Evolutionary conservation across 2,888 invertebrate genomes (phyloP).

Genomic region (Eurois occulta): DNA sequence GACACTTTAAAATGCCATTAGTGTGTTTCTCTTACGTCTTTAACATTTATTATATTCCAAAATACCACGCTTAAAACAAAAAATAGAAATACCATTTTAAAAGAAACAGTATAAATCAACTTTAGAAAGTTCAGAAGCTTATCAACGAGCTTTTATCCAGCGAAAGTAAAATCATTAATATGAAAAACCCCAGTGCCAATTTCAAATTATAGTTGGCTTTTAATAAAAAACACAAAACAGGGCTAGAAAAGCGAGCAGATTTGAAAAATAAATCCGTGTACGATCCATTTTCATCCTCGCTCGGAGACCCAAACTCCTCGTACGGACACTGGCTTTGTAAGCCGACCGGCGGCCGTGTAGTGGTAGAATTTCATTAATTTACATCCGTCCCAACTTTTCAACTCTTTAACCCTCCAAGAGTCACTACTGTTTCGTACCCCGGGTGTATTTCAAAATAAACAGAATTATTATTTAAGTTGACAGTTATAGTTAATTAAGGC

Average conservation of each 20-base stretch:
- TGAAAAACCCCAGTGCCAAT: background rate
- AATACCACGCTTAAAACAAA: background rate
- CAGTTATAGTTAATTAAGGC: conserved; percentile 36
- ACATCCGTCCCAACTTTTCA: conserved; percentile 80
- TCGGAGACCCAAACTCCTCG: conserved; percentile 55
- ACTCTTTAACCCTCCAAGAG: conserved; percentile 70
- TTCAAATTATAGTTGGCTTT: background rate
- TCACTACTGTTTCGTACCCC: conserved; percentile 76
- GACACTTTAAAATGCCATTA: background rate
- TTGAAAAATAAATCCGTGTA: conserved; percentile 6
- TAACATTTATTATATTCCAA: background rate
- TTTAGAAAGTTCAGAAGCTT: background rate
- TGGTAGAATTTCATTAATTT: conserved; percentile 86
- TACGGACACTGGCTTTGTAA: conserved; percentile 74
- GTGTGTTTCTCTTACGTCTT: background rate
- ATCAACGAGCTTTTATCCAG: background rate
- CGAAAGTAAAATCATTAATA: background rate
- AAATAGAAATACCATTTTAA: background rate
- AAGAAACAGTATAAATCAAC: background rate
- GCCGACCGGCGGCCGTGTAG: conserved; percentile 68
- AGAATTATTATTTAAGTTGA: conserved; percentile 37
- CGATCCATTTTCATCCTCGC: conserved; percentile 46
- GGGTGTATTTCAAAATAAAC: conserved; percentile 61
- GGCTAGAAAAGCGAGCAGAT: background rate
- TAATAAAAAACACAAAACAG: background rate